These are phyloP conservation scores for Eugnorisma glareosa DNA, from an alignment of 2,888 invertebrate species.

Conservation along the genomic window DNA sequence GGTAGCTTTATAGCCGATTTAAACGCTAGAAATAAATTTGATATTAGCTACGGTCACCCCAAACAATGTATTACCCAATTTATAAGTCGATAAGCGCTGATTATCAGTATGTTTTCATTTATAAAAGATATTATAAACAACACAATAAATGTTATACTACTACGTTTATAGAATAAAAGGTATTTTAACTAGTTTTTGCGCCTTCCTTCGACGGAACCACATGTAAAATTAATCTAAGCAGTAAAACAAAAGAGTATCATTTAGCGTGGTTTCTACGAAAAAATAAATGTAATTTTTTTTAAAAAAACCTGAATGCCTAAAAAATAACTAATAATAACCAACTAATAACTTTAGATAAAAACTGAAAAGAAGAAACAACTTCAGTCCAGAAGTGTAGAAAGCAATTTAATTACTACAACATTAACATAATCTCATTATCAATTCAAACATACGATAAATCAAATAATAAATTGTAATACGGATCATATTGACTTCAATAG, in stretches of 20 bases:
- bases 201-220: neutral
- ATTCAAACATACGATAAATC: too few species aligned
- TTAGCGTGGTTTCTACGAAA: constrained; percentile 1
- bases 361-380: too few species aligned
- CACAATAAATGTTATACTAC: constrained; percentile 35
- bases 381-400: too few species aligned
- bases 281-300: too few species aligned
- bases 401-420: too few species aligned
- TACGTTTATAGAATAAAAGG: constrained; percentile 12
- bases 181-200: constrained; percentile 1
- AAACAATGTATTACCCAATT: constrained; percentile 40
- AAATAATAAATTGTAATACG: too few species aligned
- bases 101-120: constrained; percentile 39
- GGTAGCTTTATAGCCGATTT: constrained; percentile 25
- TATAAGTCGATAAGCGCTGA: constrained; percentile 43
- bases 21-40: constrained; percentile 51
- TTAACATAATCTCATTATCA: too few species aligned
- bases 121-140: constrained; percentile 16
- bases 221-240: constrained; percentile 4
- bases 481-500: too few species aligned
- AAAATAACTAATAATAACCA: too few species aligned
- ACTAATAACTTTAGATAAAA: too few species aligned
- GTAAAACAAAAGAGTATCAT: constrained; percentile 5
- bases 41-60: constrained; percentile 39
- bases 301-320: too few species aligned